Evolutionary conservation across 2,797 vertebrate species (phyloP).

Genomic region (Rhinella marina): DNA sequence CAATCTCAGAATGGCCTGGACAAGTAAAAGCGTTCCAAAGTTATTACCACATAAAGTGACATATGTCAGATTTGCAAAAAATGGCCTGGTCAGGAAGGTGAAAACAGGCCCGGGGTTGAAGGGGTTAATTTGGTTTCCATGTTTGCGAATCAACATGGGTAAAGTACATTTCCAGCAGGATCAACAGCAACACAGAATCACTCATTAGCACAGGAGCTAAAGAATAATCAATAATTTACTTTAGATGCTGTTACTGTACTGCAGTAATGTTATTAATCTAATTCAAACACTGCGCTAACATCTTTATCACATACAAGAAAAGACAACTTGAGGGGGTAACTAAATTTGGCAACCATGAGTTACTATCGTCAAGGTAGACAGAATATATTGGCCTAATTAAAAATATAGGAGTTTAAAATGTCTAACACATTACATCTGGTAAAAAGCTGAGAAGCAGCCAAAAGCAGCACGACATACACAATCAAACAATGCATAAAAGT

Average conservation of each 20-base stretch:
- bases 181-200: neutral
- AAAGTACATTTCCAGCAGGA: neutral
- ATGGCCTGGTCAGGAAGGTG: too few relatives aligned
- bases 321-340: neutral
- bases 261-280: neutral
- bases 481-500: neutral
- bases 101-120: too few relatives aligned
- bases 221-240: neutral
- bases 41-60: too few relatives aligned
- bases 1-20: too few relatives aligned
- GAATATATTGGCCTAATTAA: neutral
- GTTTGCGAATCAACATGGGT: too few relatives aligned
- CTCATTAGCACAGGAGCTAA: constrained; percentile 4
- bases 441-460: constrained; percentile 13
- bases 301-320: neutral
- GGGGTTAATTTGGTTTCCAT: too few relatives aligned
- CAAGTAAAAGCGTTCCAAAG: too few relatives aligned
- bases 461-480: constrained; percentile 21
- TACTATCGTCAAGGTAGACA: neutral
- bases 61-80: too few relatives aligned
- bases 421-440: neutral
- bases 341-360: neutral
- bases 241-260: neutral
- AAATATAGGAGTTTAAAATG: neutral
- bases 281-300: neutral